phyloP scores from a whole-genome alignment of 2,888 invertebrate species.

The Drosophila paranaensis region DNA sequence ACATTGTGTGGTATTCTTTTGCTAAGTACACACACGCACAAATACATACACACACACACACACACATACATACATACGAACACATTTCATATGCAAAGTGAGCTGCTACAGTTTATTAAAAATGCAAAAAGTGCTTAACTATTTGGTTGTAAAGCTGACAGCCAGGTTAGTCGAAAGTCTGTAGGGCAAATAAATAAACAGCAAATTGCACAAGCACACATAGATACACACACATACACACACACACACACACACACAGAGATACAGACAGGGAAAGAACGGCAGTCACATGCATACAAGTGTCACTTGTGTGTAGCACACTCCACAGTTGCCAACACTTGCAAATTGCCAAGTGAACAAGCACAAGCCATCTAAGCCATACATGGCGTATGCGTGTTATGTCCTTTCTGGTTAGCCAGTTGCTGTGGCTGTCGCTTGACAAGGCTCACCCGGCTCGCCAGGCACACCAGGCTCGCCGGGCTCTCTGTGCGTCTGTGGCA shows the following conservation, averaged over 20 bases:
- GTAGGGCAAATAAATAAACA: slow-evolving; percentile 75
- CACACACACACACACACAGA: slow-evolving; percentile 17
- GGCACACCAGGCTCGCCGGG: slow-evolving; percentile 9
- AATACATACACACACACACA: neutral
- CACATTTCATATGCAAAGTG: slow-evolving; percentile 67
- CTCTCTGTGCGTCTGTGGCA: slow-evolving; percentile 49
- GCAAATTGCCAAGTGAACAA: slow-evolving; percentile 76
- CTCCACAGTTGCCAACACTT: slow-evolving; percentile 70
- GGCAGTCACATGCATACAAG: slow-evolving; percentile 66
- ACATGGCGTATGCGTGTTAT: slow-evolving; percentile 53
- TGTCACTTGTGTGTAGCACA: slow-evolving; percentile 79
- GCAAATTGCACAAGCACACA: slow-evolving; percentile 43
- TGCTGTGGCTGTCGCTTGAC: slow-evolving; percentile 20
- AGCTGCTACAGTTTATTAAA: slow-evolving; percentile 71
- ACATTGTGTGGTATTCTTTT: slow-evolving; percentile 19
- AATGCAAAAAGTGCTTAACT: slow-evolving; percentile 77
- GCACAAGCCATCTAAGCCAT: slow-evolving; percentile 53
- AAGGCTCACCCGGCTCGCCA: slow-evolving; percentile 6
- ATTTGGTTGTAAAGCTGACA: slow-evolving; percentile 63
- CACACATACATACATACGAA: neutral
- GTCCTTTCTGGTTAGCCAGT: slow-evolving; percentile 32
- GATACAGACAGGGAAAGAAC: neutral
- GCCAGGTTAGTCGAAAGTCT: slow-evolving; percentile 57
- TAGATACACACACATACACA: slow-evolving; percentile 13
- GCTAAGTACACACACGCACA: slow-evolving; percentile 21